phyloP scores from a whole-genome alignment of 2,797 vertebrate genomes.

The Tarsius wallacei region DNA sequence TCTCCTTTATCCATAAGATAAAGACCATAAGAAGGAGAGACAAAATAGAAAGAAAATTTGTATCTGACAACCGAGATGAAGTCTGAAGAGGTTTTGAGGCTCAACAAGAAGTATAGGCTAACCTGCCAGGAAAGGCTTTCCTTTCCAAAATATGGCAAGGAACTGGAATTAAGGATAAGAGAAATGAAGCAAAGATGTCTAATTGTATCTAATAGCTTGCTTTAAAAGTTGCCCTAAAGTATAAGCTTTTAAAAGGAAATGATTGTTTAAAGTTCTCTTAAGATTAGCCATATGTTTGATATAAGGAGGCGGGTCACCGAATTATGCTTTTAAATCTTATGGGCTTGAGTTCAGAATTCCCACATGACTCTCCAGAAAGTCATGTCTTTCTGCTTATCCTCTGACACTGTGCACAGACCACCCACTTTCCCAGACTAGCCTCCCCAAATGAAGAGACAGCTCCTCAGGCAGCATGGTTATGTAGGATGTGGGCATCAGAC shows the following conservation, averaged over 20 bases:
- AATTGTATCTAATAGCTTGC: slow-evolving; percentile 9
- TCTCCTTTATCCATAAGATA: background rate
- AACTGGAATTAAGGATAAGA: slow-evolving; percentile 41
- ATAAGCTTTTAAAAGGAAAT: slow-evolving; percentile 55
- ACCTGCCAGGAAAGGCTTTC: slow-evolving; percentile 25
- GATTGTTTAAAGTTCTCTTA: slow-evolving; percentile 43
- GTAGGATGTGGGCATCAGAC: background rate
- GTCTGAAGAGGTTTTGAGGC: slow-evolving; percentile 12
- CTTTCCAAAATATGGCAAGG: background rate
- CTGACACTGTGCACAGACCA: background rate
- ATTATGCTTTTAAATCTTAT: slow-evolving; percentile 59
- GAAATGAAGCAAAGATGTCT: background rate
- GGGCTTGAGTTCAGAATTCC: slow-evolving; percentile 54
- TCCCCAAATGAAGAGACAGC: background rate
- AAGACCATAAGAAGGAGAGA: background rate
- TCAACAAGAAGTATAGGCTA: background rate
- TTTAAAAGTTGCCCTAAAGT: slow-evolving; percentile 41
- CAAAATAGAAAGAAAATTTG: background rate
- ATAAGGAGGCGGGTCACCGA: background rate
- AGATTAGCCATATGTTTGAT: slow-evolving; percentile 46
- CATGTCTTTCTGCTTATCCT: background rate
- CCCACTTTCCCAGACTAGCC: background rate
- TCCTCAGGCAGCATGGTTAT: background rate
- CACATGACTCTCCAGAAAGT: slow-evolving; percentile 33
- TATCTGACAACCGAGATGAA: slow-evolving; percentile 2